Percentiles rank a stretch among this genome's conserved stretches.
Conservation (phyloP, 2,797 vertebrate species). For the Mormyrops boulengeri region DNA sequence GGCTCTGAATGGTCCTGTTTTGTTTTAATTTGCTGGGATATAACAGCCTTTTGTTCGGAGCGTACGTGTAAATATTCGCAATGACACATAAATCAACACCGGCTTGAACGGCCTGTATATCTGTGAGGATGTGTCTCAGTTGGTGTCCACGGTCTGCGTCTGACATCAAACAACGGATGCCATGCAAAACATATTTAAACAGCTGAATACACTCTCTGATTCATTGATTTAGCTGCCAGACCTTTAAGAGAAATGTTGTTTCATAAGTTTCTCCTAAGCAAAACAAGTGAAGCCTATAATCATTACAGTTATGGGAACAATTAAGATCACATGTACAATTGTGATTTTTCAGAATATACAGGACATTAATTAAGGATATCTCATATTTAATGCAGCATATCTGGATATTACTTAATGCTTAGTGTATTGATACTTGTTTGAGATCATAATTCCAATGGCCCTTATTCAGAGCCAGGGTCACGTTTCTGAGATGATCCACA, state of each 20-base stretch:
- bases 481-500: neutral
- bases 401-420: neutral
- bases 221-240: conserved; percentile 21
- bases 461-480: neutral
- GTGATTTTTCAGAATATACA: neutral
- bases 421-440: neutral
- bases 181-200: conserved; percentile 33
- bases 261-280: conserved; percentile 20
- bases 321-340: neutral
- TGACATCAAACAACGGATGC: conserved; percentile 27
- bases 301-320: neutral
- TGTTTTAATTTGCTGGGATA: conserved; percentile 17
- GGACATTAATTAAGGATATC: neutral
- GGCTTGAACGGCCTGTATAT: neutral
- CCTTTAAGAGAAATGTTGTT: neutral
- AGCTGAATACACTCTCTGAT: conserved; percentile 30
- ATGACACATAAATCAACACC: conserved; percentile 24
- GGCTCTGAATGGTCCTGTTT: neutral
- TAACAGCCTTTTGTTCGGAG: conserved; percentile 33
- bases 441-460: neutral
- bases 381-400: neutral
- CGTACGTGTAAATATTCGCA: conserved; percentile 33
- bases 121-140: neutral
- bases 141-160: conserved; percentile 29
- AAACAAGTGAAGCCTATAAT: conserved; percentile 31